phyloP scores from a whole-genome alignment of 2,113 vertebrate species.

The Crotalus tigris region DNA sequence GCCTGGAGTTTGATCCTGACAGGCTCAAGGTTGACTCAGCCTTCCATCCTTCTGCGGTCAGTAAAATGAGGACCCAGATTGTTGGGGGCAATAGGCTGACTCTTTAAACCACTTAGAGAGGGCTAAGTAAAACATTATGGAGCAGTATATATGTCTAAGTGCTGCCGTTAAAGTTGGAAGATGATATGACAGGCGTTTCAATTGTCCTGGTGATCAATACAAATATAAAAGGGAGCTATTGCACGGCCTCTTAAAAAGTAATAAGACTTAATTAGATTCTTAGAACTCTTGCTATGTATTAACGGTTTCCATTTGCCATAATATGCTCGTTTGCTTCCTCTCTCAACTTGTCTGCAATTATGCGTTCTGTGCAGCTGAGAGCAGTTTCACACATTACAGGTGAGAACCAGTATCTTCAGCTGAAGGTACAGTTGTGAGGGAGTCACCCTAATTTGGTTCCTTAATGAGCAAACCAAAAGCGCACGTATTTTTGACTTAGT shows the following conservation, averaged over 20 bases:
- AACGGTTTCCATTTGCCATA: background rate
- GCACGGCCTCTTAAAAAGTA: background rate
- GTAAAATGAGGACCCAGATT: background rate
- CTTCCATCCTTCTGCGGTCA: background rate
- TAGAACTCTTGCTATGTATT: background rate
- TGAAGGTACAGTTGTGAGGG: background rate
- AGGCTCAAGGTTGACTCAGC: background rate
- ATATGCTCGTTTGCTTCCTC: background rate
- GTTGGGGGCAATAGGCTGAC: background rate
- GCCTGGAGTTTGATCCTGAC: background rate
- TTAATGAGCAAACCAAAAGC: background rate
- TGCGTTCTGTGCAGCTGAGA: background rate
- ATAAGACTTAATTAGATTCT: background rate
- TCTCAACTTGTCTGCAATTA: background rate
- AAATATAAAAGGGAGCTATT: background rate
- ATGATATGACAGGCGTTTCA: background rate
- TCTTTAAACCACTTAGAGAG: background rate
- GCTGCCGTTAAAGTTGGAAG: background rate
- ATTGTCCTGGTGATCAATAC: background rate
- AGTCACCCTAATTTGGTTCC: background rate
- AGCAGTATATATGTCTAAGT: background rate
- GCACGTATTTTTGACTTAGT: background rate
- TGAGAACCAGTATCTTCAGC: background rate
- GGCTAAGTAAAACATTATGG: background rate
- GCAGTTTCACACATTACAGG: background rate